Evolutionary conservation across 2,113 vertebrate species (phyloP), one percentile per base, ranked within the genome.

Genomic region (Arothron firmamentum): DNA sequence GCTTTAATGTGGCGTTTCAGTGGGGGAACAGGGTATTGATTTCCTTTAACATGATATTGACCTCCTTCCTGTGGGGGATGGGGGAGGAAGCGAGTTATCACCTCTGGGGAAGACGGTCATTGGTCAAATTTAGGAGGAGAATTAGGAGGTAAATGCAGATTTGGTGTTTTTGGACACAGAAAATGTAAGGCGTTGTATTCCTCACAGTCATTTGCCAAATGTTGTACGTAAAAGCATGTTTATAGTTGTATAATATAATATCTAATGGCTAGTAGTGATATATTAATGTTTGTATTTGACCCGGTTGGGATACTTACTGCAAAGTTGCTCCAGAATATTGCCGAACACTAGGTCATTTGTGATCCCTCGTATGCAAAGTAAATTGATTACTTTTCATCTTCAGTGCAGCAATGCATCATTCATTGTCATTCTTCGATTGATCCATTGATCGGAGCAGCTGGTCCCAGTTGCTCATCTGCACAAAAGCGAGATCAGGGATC

Each of bases 11-110:
- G 34, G 55, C 52, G 69, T 72, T 77, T 83, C 76, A 83, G 65
- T 71, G 67, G 64, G 72, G 70, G 70, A 75, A 70, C 69, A 64
- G 25, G 48, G 14, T 59, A 90, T 91, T 90, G 88, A 90, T 90
- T 88, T 86, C 65, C 81, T 88, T 88, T 84, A 88, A 87, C 79
- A 79, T 67, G 62, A 56, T 87, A 85, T 89, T 84, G 86, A 83
- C 78, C 78, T 80, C 63, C 70, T 84, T 78, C 65, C 65, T 85
- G 59, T 81, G 73, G 73, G 63, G 64, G 60, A 67, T 70, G 79
- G 70, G 65, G 73, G 13, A 53, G 75, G 72, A 68, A 59, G 57
- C 57, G 59, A 67, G 47, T 77, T 81, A 73, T 81, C 81, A 65
- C 69, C 76, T 75, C 82, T 83, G 73, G 80, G 59, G 85, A 72